Percentiles rank a stretch among this genome's conserved stretches.
These are phyloP conservation scores for Tangara arthus DNA, from an alignment of 2,797 vertebrate species.

Conservation along the genomic window DNA sequence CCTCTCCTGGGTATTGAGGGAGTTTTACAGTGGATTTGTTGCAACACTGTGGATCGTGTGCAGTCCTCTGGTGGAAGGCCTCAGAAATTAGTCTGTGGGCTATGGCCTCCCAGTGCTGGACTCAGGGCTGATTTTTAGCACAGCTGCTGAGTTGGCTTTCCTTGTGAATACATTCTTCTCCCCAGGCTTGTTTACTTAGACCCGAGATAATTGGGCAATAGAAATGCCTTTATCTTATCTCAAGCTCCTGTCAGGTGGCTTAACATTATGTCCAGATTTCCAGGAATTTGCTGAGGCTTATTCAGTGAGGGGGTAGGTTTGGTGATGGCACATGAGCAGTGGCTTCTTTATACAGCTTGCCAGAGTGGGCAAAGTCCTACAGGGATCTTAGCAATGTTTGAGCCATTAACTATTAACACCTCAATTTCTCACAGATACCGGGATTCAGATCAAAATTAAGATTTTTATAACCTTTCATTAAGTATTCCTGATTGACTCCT, in stretches of 20 bases:
- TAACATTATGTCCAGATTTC: background rate
- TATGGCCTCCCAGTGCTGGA: background rate
- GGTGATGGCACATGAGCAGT: background rate
- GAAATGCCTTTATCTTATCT: background rate
- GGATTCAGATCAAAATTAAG: background rate
- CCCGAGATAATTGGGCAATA: background rate
- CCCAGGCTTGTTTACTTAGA: background rate
- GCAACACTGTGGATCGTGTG: too few species aligned
- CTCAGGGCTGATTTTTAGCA: background rate
- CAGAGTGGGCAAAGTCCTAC: background rate
- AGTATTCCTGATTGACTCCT: background rate
- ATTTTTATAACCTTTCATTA: background rate
- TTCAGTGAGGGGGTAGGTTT: accelerated
- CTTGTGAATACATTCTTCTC: background rate
- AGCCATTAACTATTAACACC: background rate
- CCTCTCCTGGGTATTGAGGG: background rate
- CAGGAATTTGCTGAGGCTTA: accelerated
- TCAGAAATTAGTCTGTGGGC: background rate
- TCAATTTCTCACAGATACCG: background rate
- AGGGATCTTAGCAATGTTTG: background rate
- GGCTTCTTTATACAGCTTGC: background rate
- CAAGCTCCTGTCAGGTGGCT: accelerated
- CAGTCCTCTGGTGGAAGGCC: background rate
- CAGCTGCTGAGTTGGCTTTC: background rate
- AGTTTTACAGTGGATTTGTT: background rate